Conservation (phyloP, 1,140 invertebrate genomes). For the Geopemphigus sp. region DNA sequence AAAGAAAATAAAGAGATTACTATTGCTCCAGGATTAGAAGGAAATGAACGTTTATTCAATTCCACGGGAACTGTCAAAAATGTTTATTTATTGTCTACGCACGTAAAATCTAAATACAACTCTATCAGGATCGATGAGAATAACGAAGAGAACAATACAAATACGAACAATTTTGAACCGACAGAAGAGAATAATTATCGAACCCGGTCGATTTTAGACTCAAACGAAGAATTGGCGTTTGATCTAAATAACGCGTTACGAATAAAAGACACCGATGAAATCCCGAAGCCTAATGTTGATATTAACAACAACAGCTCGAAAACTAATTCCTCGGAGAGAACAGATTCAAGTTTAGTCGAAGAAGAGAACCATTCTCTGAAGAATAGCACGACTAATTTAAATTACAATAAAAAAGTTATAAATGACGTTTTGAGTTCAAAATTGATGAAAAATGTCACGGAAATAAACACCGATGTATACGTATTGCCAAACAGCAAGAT, state of each 20-base stretch:
- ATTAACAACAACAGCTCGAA: not conserved
- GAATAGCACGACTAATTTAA: not conserved
- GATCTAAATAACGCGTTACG: not conserved
- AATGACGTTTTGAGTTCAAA: constrained; percentile 29
- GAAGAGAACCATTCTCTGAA: not conserved
- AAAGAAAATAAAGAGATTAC: too few relatives aligned
- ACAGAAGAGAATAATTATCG: too few relatives aligned
- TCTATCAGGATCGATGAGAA: not conserved
- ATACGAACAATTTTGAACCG: too few relatives aligned
- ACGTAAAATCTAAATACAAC: not conserved
- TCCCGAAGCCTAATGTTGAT: not conserved
- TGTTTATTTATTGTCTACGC: not conserved
- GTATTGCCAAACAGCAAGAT: not conserved
- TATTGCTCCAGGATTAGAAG: too few relatives aligned
- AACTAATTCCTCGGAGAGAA: not conserved
- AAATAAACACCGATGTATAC: constrained; percentile 13
- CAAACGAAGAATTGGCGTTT: not conserved
- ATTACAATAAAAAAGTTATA: not conserved
- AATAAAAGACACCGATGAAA: not conserved
- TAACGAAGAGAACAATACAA: not conserved
- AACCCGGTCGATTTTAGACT: too few relatives aligned
- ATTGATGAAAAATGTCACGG: constrained; percentile 17
- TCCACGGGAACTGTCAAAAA: not conserved
- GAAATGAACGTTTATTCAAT: not conserved
- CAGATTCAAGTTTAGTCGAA: not conserved